Evolutionary conservation across 1,140 invertebrate genomes (phyloP).

Genomic region (Sycophaga agraensis): DNA sequence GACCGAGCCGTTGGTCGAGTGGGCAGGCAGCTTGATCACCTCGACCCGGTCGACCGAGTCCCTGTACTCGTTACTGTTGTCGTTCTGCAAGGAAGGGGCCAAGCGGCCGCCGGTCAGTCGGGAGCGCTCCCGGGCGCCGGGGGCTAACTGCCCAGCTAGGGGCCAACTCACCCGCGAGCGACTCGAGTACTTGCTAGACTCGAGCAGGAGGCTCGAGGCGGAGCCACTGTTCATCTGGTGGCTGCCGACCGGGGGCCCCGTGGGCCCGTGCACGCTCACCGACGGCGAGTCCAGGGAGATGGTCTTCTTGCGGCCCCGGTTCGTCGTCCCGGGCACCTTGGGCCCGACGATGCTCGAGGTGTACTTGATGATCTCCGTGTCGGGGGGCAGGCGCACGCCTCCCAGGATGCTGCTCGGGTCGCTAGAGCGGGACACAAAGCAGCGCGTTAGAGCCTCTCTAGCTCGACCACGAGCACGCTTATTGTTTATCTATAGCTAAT

Average conservation of each 20-base stretch:
- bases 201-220: conserved; percentile 32
- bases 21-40: conserved; percentile 73
- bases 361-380: conserved; percentile 87
- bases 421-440: conserved; percentile 48
- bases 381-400: conserved; percentile 78
- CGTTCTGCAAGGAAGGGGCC: conserved; percentile 10
- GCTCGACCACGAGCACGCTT: no score
- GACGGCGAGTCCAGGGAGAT: conserved; percentile 80
- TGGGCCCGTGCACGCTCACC: conserved; percentile 65
- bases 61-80: conserved; percentile 18
- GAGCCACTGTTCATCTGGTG: conserved; percentile 49
- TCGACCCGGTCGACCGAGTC: conserved; percentile 66
- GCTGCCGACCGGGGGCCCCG: conserved; percentile 43
- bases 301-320: conserved; percentile 81
- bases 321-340: conserved; percentile 78
- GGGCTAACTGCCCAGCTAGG: no score
- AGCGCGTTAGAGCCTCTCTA: no score
- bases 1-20: conserved; percentile 56
- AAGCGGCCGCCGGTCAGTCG: not conserved
- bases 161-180: conserved; percentile 45
- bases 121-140: no score
- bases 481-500: no score
- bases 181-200: conserved; percentile 53
- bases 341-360: conserved; percentile 81
- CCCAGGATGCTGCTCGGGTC: conserved; percentile 78